phyloP scores from a whole-genome alignment of 37 sponge, comb jelly and placozoan genomes.

The Aplysina aerophoba region DNA sequence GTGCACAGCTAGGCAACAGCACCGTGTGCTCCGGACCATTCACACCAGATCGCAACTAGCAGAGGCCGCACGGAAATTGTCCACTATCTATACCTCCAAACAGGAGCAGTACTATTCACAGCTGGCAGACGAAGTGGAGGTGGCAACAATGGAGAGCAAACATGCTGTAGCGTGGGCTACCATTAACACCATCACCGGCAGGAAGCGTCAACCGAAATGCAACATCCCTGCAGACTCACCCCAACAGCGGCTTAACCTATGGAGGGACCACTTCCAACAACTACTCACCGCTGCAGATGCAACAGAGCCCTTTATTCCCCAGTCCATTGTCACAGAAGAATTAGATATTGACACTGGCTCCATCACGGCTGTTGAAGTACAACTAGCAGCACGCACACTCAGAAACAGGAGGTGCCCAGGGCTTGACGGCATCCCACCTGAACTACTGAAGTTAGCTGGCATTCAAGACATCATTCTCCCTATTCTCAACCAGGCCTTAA shows the following conservation, averaged over 20 bases:
- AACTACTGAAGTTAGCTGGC: constrained; percentile 10
- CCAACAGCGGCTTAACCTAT: not conserved
- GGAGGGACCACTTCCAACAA: constrained; percentile 6
- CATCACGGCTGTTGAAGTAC: not conserved
- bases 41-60: not conserved
- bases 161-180: not conserved
- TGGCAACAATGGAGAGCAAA: not conserved
- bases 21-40: constrained; percentile 9
- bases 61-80: not conserved
- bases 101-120: constrained; percentile 3
- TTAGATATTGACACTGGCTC: not conserved
- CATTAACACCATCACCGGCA: constrained; percentile 11
- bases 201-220: not conserved
- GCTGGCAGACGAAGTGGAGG: not conserved
- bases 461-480: constrained; percentile 32
- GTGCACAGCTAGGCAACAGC: not conserved
- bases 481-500: not conserved
- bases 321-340: not conserved
- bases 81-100: not conserved
- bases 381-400: constrained; percentile 1
- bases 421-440: constrained; percentile 5
- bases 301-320: not conserved
- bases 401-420: not conserved
- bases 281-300: constrained; percentile 5
- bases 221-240: not conserved